A percentile compares a stretch with the other conserved stretches of the same genome.
Evolutionary conservation across 2,888 invertebrate species (phyloP).

Genomic region (Disparrhopalites patrizii): DNA sequence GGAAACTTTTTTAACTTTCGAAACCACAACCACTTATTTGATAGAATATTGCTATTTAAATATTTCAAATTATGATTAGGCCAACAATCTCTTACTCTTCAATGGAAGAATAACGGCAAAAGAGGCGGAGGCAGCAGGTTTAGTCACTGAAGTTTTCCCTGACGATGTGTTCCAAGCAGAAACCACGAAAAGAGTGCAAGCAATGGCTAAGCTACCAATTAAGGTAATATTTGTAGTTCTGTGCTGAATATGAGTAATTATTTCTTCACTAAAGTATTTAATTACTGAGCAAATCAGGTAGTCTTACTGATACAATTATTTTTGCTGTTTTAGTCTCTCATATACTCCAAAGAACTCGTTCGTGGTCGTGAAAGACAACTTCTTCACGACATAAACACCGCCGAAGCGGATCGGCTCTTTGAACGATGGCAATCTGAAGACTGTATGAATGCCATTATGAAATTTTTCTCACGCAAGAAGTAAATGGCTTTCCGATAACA

Average conservation of each 20-base stretch:
- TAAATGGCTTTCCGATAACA: no score
- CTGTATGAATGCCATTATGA: slow-evolving; percentile 10
- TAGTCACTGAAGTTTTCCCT: slow-evolving; percentile 75
- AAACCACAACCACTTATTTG: no score
- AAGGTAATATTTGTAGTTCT: slow-evolving; percentile 22
- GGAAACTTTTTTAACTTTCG: slow-evolving; percentile 12
- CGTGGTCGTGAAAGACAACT: slow-evolving; percentile 59
- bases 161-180: slow-evolving; percentile 59
- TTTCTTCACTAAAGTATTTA: not conserved
- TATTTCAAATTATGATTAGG: no score
- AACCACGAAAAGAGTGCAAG: slow-evolving; percentile 53
- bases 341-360: slow-evolving; percentile 66
- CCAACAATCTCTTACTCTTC: slow-evolving; percentile 59
- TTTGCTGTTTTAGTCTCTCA: slow-evolving; percentile 57
- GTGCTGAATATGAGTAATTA: not conserved
- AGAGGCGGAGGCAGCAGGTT: slow-evolving; percentile 71
- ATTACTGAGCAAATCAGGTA: not conserved
- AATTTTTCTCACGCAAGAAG: slow-evolving; percentile 10
- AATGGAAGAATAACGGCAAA: slow-evolving; percentile 70
- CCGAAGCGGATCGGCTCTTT: slow-evolving; percentile 64
- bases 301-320: not conserved
- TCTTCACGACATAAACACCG: slow-evolving; percentile 62
- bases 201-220: slow-evolving; percentile 23
- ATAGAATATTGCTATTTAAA: no score
- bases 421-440: slow-evolving; percentile 50